phyloP scores from a whole-genome alignment of 2,113 vertebrate genomes.

The Eidolon helvum region DNA sequence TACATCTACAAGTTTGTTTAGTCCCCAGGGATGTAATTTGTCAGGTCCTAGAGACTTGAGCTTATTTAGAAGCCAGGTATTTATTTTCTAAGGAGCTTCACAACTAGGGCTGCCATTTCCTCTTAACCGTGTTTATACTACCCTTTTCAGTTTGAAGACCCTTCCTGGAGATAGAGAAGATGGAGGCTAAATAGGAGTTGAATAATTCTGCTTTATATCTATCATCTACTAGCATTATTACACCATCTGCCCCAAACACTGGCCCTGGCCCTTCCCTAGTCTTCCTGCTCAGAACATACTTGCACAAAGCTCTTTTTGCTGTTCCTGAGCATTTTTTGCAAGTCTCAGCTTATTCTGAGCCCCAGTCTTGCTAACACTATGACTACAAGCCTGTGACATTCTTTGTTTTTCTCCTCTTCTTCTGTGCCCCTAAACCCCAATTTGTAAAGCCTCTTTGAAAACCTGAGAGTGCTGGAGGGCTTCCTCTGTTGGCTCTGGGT shows the following conservation, averaged over 20 bases:
- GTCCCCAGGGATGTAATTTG: not conserved
- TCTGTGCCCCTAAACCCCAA: not conserved
- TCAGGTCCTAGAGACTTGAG: not conserved
- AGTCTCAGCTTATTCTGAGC: slow-evolving; percentile 39
- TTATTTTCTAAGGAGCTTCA: slow-evolving; percentile 21
- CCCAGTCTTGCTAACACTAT: not conserved
- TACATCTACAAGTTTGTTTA: not conserved
- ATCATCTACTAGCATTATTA: slow-evolving; percentile 31
- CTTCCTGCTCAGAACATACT: not conserved
- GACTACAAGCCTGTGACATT: not conserved
- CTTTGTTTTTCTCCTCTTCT: not conserved
- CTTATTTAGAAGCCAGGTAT: not conserved
- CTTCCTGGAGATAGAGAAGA: not conserved
- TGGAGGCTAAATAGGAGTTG: slow-evolving; percentile 12
- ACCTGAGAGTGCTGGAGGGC: not conserved
- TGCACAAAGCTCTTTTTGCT: slow-evolving; percentile 21
- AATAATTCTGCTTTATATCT: slow-evolving; percentile 15
- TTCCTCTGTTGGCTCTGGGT: not conserved
- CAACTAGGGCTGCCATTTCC: not conserved
- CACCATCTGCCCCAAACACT: not conserved
- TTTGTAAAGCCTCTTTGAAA: not conserved
- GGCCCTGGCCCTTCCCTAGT: not conserved
- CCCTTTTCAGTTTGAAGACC: slow-evolving; percentile 12
- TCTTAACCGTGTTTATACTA: not conserved
- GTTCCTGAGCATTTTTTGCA: slow-evolving; percentile 1